A percentile compares a stretch with the other conserved stretches of the same genome.
phyloP scores from a whole-genome alignment of 2,888 invertebrate species.

The Drosophila antonietae region DNA sequence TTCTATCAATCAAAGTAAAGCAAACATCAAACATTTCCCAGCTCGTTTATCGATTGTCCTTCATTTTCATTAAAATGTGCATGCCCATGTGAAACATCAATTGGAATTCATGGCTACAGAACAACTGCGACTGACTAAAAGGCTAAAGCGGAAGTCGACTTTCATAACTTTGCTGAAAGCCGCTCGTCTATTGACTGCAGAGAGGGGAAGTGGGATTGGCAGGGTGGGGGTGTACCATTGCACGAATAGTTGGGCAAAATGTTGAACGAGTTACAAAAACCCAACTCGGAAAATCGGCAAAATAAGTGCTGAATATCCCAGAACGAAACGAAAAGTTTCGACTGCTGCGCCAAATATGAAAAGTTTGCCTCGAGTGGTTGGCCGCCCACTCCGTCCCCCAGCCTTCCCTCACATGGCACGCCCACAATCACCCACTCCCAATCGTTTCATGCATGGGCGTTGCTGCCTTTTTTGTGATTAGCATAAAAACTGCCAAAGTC shows the following conservation, averaged over 20 bases:
- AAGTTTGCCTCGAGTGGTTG: conserved; percentile 59
- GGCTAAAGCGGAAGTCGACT: conserved; percentile 58
- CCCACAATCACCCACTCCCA: conserved; percentile 1
- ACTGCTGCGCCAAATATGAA: conserved; percentile 68
- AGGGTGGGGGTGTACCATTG: conserved; percentile 37
- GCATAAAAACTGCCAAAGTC: conserved; percentile 79
- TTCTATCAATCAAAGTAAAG: neutral
- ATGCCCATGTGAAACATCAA: conserved; percentile 15
- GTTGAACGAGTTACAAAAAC: conserved; percentile 72
- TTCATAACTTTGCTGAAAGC: conserved; percentile 70
- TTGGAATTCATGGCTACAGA: conserved; percentile 36
- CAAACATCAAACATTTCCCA: neutral
- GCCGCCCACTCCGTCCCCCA: neutral
- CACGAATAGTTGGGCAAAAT: conserved; percentile 70
- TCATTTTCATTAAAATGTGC: neutral
- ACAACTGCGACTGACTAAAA: conserved; percentile 48
- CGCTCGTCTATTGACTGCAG: conserved; percentile 44
- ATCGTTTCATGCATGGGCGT: conserved; percentile 23
- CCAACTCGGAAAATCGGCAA: conserved; percentile 43
- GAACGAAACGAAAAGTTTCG: conserved; percentile 55
- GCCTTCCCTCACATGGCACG: neutral
- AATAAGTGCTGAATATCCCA: conserved; percentile 54
- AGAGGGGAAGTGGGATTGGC: neutral
- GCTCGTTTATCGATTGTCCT: conserved; percentile 8
- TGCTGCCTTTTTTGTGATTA: conserved; percentile 70